Evolutionary conservation across 2,888 invertebrate species (phyloP), one percentile per base, ranked within the genome.

Genomic region (Fissipunctia ypsillon): DNA sequence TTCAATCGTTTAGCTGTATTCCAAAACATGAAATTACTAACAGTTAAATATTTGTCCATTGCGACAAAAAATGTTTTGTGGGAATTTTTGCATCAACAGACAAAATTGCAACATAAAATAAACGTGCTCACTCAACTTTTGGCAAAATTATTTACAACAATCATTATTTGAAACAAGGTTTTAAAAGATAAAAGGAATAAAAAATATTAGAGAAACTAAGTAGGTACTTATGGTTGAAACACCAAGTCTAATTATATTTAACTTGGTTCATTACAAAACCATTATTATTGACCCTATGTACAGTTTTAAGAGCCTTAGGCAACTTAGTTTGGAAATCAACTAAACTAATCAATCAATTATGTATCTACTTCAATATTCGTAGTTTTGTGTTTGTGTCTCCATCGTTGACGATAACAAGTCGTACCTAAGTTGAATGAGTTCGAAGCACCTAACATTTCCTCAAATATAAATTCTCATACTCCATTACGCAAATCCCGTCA

Each of bases 401-500:
- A 12, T 61, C 7, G 25, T 19, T 28, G 19, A 28, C 22, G 0
- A 45, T 31, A 63, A 31, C 14, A 45, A 45, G 9, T 63, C 22
- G 5, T 0, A 48, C 43, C 16, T 48, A 43, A 35, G 25, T 22
- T 22, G 1, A 60, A 61, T 25, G 31, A 76, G 22, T 50, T 57
- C 22, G 6, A 4, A 14, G 43, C 57, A 48, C 41, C 25, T 16
- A 31, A 31, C 31, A 66, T 22, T 31, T 56, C 67, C 25, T 25
- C 45, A 41, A 78, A 2, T 3, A 70, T 41, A 61, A 70, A 70
- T 56, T n/a, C 31, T 54, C 48, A 69, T 41, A 31, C 69, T 28
- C 68, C 54, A 75, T 73, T 66, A 63, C 66, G 25, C 56, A 68
- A 76, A 74, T 41, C 59, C n/a, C 38, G 68, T 64, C 69, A 43